phyloP scores from a whole-genome alignment of 2,888 invertebrate species.

The Amblyteles armatorius region DNA sequence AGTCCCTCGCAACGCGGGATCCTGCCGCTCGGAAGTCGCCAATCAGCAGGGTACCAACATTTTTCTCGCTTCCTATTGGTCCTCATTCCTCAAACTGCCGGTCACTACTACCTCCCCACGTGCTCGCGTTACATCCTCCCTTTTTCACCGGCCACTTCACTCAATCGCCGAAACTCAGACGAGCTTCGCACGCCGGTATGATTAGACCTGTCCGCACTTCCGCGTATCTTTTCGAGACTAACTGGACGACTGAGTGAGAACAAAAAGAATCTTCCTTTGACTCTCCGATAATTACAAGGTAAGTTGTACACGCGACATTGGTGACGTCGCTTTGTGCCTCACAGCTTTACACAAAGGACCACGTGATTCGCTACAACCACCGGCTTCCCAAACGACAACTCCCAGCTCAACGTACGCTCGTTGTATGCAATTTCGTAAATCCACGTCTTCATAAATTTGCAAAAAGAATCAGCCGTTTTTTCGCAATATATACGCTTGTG shows the following conservation, averaged over 20 bases:
- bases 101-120: constrained; percentile 2
- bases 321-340: not conserved
- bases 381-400: not conserved
- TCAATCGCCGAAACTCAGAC: not conserved
- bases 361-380: not conserved
- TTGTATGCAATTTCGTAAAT: not conserved
- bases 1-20: not conserved
- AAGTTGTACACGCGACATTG: not conserved
- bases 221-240: not conserved
- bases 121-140: not conserved
- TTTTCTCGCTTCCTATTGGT: constrained; percentile 24
- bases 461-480: not conserved
- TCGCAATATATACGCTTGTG: not conserved
- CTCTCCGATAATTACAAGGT: constrained; percentile 16
- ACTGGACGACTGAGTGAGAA: not conserved
- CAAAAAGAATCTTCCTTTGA: not conserved
- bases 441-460: not conserved
- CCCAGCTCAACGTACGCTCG: not conserved
- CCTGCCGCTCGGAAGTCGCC: constrained; percentile 11
- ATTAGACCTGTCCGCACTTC: not conserved
- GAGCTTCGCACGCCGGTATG: not conserved
- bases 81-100: not conserved
- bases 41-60: not conserved
- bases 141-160: not conserved
- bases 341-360: not conserved